phyloP scores from a whole-genome alignment of 2,797 vertebrate species.

The Pangasius sanitwongsei region DNA sequence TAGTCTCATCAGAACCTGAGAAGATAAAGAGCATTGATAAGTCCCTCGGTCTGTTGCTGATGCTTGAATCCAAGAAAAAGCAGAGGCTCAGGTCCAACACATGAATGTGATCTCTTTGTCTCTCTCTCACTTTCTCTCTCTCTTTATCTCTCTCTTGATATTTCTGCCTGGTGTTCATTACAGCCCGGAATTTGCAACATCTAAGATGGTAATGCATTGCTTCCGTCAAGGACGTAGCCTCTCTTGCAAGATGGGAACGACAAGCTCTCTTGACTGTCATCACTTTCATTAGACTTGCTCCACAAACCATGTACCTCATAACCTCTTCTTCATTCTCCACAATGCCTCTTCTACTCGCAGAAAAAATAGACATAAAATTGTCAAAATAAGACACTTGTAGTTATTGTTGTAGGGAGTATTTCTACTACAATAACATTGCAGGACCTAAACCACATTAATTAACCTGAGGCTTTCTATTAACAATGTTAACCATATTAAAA shows the following conservation, averaged over 20 bases:
- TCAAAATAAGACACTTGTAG: neutral
- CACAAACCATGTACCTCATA: constrained; percentile 12
- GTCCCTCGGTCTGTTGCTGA: neutral
- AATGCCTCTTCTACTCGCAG: neutral
- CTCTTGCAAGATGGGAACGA: constrained; percentile 48
- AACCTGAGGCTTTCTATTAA: neutral
- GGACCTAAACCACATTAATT: neutral
- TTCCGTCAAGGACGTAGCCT: constrained; percentile 61
- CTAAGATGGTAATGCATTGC: constrained; percentile 64
- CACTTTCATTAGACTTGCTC: constrained; percentile 39
- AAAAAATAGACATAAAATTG: neutral
- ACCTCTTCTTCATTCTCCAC: neutral
- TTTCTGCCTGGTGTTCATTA: constrained; percentile 73
- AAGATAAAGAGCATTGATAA: constrained; percentile 36
- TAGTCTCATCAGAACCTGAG: constrained; percentile 13
- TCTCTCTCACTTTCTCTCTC: neutral
- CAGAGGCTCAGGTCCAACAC: neutral
- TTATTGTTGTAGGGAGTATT: neutral
- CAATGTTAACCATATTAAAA: neutral
- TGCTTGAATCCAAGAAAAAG: constrained; percentile 11
- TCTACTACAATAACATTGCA: constrained; percentile 8
- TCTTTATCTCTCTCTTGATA: constrained; percentile 41
- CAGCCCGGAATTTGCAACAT: constrained; percentile 67
- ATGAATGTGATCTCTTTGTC: constrained; percentile 11
- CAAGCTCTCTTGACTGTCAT: constrained; percentile 54